These are phyloP conservation scores for Melanostoma mellinum DNA, from an alignment of 2,888 invertebrate species.

Conservation along the genomic window DNA sequence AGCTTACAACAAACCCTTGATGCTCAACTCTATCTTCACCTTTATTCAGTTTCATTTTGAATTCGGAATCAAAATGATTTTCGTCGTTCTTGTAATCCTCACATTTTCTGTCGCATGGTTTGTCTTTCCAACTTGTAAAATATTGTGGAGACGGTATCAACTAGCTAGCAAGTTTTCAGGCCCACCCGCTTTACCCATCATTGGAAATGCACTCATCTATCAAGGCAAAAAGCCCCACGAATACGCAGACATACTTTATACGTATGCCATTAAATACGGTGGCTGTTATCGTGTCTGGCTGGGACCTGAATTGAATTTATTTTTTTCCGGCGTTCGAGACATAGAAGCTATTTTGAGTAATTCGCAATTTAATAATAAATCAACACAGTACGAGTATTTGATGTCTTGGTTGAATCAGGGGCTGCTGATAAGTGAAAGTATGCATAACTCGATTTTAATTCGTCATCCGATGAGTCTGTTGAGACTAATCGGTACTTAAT, in stretches of 20 bases:
- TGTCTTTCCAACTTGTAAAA: constrained; percentile 1
- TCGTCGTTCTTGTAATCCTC: constrained; percentile 5
- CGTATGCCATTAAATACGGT: constrained; percentile 16
- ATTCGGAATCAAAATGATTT: constrained; percentile 19
- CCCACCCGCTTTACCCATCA: constrained; percentile 81
- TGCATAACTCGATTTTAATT: constrained; percentile 36
- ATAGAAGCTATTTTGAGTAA: constrained; percentile 67
- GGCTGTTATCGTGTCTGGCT: constrained; percentile 44
- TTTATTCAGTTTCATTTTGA: constrained; percentile 6
- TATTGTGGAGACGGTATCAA: constrained; percentile 12
- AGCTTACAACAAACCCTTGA: not conserved
- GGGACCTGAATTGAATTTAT: constrained; percentile 70
- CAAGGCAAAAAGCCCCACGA: constrained; percentile 31
- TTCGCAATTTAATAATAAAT: constrained; percentile 71
- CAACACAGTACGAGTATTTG: constrained; percentile 72
- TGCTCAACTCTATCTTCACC: not conserved
- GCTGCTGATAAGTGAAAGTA: constrained; percentile 73
- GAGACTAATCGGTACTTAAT: too few species aligned
- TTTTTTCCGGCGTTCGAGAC: constrained; percentile 74
- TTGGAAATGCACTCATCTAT: constrained; percentile 82
- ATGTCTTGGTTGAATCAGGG: constrained; percentile 75
- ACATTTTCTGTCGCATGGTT: not conserved
- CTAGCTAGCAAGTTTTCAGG: constrained; percentile 73
- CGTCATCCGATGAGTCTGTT: constrained; percentile 74
- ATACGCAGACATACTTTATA: constrained; percentile 22